phyloP scores from a whole-genome alignment of 2,113 vertebrate species.

The Macrotis lagotis region DNA sequence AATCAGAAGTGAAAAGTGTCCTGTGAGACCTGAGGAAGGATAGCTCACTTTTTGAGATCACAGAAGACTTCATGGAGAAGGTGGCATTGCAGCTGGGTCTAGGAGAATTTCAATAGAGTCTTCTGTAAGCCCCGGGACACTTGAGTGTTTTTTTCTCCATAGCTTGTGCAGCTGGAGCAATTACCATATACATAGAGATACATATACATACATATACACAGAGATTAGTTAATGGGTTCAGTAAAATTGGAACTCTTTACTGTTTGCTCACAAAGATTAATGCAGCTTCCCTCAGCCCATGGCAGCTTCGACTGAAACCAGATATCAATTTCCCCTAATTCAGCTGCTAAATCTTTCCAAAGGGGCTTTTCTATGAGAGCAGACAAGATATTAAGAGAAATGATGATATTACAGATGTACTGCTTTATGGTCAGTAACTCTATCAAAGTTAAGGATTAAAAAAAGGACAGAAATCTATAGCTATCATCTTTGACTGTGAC shows the following conservation, averaged over 20 bases:
- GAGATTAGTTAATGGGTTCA: constrained; percentile 57
- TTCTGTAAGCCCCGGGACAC: constrained; percentile 33
- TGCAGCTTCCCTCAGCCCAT: constrained; percentile 55
- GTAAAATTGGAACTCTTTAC: constrained; percentile 45
- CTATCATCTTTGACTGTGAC: constrained; percentile 43
- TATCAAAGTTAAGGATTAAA: constrained; percentile 24
- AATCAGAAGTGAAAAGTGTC: background rate
- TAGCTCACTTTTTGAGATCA: background rate
- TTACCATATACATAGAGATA: constrained; percentile 54
- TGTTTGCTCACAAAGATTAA: constrained; percentile 47
- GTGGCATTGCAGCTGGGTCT: background rate
- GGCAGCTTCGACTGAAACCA: constrained; percentile 75
- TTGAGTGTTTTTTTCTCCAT: constrained; percentile 30
- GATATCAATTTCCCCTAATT: constrained; percentile 81
- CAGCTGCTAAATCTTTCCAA: constrained; percentile 79
- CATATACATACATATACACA: too few relatives aligned
- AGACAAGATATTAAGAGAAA: constrained; percentile 67
- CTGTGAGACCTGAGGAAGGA: background rate
- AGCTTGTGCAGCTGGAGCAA: constrained; percentile 17
- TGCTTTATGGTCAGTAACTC: background rate
- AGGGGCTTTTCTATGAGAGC: constrained; percentile 70
- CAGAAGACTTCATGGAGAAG: background rate
- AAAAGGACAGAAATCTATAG: constrained; percentile 45
- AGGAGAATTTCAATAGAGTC: constrained; percentile 13
- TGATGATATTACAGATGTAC: constrained; percentile 55